phyloP scores from a whole-genome alignment of 2,888 invertebrate genomes.

The Erebia aethiops region DNA sequence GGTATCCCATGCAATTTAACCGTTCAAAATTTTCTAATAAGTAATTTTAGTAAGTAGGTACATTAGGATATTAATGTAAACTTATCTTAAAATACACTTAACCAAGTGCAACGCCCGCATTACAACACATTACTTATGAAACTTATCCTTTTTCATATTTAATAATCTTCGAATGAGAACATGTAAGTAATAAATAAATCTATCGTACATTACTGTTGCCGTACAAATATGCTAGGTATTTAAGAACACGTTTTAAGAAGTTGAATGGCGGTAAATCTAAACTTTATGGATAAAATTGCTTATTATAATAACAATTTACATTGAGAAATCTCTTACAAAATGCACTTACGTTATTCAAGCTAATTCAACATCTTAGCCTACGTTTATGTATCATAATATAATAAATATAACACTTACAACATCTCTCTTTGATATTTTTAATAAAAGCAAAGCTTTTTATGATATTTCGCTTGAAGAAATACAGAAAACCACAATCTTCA shows the following conservation, averaged over 20 bases:
- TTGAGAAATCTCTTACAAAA: slow-evolving; percentile 22
- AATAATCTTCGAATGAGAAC: too few relatives aligned
- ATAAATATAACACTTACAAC: slow-evolving; percentile 25
- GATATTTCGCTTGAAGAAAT: slow-evolving; percentile 9
- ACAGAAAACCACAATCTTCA: not conserved
- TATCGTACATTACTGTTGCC: too few relatives aligned
- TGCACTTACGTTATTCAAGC: slow-evolving; percentile 29
- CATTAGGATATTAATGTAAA: too few relatives aligned
- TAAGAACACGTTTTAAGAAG: not conserved
- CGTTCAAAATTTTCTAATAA: too few relatives aligned
- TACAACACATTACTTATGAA: too few relatives aligned
- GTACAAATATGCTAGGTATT: not conserved
- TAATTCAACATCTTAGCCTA: slow-evolving; percentile 39
- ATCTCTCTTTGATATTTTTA: slow-evolving; percentile 8
- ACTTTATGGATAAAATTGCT: not conserved
- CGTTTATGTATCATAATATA: slow-evolving; percentile 21
- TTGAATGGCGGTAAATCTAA: not conserved
- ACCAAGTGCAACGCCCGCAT: too few relatives aligned
- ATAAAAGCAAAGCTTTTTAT: slow-evolving; percentile 12
- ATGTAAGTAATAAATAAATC: too few relatives aligned
- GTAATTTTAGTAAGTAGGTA: too few relatives aligned
- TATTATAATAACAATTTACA: slow-evolving; percentile 3
- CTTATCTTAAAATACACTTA: too few relatives aligned
- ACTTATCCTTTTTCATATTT: too few relatives aligned
- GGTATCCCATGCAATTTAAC: too few relatives aligned